Evolutionary conservation across 2,797 vertebrate species (phyloP).

Genomic region (Nannoperca obscura): DNA sequence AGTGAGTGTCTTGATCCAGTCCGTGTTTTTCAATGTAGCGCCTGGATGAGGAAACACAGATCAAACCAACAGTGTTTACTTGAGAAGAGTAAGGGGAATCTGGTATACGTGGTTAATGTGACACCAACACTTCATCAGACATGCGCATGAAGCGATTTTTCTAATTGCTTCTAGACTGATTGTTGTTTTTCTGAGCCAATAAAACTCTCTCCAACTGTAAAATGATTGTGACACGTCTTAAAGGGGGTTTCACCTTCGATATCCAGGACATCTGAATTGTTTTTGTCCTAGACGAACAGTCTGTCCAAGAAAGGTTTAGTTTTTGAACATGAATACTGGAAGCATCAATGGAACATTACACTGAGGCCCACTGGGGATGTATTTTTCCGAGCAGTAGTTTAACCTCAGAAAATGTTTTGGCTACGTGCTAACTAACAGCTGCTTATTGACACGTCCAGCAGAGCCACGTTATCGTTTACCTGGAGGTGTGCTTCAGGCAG

Average conservation of each 20-base stretch:
- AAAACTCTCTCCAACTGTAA: background rate
- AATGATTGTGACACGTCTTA: background rate
- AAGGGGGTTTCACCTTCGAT: background rate
- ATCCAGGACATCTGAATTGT: background rate
- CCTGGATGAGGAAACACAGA: constrained; percentile 65
- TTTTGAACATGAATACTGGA: background rate
- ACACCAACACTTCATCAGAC: background rate
- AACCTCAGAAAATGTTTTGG: background rate
- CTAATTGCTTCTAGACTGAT: background rate
- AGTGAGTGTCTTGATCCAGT: constrained; percentile 78
- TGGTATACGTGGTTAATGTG: background rate
- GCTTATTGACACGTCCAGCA: too few relatives aligned
- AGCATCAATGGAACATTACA: background rate
- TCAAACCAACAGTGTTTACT: background rate
- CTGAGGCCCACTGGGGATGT: background rate
- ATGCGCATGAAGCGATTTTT: background rate
- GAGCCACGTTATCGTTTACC: too few relatives aligned
- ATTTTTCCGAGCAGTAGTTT: background rate
- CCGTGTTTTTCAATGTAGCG: constrained; percentile 87
- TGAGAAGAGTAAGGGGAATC: background rate
- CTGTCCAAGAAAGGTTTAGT: background rate
- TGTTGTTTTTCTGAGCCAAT: background rate
- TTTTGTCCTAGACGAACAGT: background rate
- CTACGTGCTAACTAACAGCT: too few relatives aligned
- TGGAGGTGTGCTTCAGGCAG: too few relatives aligned